phyloP scores from a whole-genome alignment of 2,888 invertebrate genomes.

The Leptogaster cylindrica region DNA sequence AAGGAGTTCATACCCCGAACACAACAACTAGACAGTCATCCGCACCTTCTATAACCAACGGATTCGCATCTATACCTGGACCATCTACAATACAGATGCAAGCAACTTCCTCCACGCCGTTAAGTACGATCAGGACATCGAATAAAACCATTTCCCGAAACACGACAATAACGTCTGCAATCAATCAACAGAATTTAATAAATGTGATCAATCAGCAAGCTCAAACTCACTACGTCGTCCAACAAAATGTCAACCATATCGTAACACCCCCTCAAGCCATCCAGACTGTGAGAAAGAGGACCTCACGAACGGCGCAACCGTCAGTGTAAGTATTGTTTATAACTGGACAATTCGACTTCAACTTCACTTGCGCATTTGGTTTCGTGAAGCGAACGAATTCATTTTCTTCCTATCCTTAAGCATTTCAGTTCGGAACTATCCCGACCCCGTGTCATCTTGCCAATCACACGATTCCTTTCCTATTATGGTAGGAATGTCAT shows the following conservation, averaged over 20 bases:
- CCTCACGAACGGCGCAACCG: not conserved
- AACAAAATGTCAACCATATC: not conserved
- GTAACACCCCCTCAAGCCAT: not conserved
- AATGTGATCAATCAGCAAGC: conserved; percentile 5
- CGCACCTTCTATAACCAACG: too few species aligned
- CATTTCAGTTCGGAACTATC: too few species aligned
- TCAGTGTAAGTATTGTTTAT: conserved; percentile 14
- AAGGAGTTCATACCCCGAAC: conserved; percentile 45
- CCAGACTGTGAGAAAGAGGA: conserved; percentile 10
- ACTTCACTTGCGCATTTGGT: not conserved
- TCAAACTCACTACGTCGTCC: conserved; percentile 10
- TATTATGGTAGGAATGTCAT: too few species aligned
- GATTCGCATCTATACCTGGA: too few species aligned
- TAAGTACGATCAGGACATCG: too few species aligned
- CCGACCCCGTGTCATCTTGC: too few species aligned
- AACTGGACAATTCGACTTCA: not conserved
- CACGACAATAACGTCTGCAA: conserved; percentile 48
- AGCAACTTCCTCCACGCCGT: too few species aligned
- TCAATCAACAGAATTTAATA: conserved; percentile 6
- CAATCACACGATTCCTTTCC: too few species aligned
- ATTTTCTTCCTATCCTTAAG: too few species aligned
- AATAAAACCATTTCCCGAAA: conserved; percentile 55
- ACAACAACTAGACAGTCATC: too few species aligned
- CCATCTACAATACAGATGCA: too few species aligned
- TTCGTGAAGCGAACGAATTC: conserved; percentile 36